Evolutionary conservation across 2,888 invertebrate species (phyloP), one percentile per base, ranked within the genome.

Genomic region (Agrochola lychnidis): DNA sequence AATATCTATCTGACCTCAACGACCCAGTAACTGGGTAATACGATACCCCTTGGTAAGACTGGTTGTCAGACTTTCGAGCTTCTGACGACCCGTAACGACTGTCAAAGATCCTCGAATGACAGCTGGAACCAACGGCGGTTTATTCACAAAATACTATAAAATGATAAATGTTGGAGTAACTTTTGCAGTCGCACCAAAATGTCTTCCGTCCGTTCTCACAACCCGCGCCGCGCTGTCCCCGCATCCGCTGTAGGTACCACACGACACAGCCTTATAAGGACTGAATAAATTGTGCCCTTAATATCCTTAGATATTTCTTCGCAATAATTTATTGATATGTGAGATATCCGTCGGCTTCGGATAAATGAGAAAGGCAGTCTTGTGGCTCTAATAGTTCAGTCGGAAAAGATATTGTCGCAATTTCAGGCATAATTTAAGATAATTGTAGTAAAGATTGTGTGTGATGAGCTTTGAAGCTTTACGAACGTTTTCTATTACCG

Each of bases 261-360:
- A 36, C 14, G 22, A 7, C n/a, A 9, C 9, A 59, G 5, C 68
- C 74, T 51, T 67, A 73, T 30, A 14, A 12, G 63, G 5, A 70
- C 59, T 51, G 61, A 42, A 75, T 75, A 82, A 69, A 75, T 71
- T 45, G 63, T 71, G 59, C 12, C 66, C 59, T 16, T 67, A 67
- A 70, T 75, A 70, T 68, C 56, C 78, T 51, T 19, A 64, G 42
- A 82, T 64, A 74, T 84, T 74, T 84, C 70, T 71, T 51, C 22
- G 63, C 59, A 64, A 82, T 71, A 75, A 84, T 84, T 84, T 80
- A 80, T 75, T 74, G 84, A 71, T 66, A 61, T 71, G 71, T 16
- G 36, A 64, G 66, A 73, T 68, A 59, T 75, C 56, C 70, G 56
- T 71, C 63, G 48, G 56, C 48, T 84, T 63, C 25, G 42, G 22